Conservation (phyloP, 2,888 invertebrate species). For the Spilosoma lubricipeda region DNA sequence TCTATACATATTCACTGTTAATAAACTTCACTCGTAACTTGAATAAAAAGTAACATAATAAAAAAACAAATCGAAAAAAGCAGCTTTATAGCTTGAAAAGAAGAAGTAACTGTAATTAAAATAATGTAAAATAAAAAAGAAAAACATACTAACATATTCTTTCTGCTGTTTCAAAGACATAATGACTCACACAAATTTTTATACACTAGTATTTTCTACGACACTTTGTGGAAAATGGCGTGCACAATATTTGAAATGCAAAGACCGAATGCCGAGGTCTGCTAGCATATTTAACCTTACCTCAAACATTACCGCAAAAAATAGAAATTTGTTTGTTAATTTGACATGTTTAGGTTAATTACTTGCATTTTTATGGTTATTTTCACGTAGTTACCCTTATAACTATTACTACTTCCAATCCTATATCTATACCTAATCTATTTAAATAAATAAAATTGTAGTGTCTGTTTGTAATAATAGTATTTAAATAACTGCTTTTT, state of each 20-base stretch:
- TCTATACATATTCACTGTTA: background rate
- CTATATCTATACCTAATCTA: no score
- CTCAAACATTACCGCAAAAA: background rate
- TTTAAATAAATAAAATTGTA: no score
- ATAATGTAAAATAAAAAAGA: background rate
- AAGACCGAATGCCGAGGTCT: conserved; percentile 4
- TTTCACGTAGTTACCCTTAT: no score
- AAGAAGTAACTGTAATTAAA: background rate
- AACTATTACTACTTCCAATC: no score
- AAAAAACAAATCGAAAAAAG: background rate
- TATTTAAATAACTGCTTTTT: no score
- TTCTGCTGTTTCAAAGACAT: conserved; percentile 5
- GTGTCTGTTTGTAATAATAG: no score
- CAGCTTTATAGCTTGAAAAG: background rate
- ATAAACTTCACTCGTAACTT: background rate
- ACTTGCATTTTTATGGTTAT: background rate
- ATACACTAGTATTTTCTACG: background rate
- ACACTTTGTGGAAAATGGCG: background rate
- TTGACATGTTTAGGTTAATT: background rate
- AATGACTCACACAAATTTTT: background rate
- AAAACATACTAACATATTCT: background rate
- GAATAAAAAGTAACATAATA: background rate
- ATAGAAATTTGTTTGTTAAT: background rate
- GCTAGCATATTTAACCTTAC: background rate
- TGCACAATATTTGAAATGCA: background rate